Conservation (phyloP, 1,140 invertebrate genomes). For the Drosophila repletoides region DNA sequence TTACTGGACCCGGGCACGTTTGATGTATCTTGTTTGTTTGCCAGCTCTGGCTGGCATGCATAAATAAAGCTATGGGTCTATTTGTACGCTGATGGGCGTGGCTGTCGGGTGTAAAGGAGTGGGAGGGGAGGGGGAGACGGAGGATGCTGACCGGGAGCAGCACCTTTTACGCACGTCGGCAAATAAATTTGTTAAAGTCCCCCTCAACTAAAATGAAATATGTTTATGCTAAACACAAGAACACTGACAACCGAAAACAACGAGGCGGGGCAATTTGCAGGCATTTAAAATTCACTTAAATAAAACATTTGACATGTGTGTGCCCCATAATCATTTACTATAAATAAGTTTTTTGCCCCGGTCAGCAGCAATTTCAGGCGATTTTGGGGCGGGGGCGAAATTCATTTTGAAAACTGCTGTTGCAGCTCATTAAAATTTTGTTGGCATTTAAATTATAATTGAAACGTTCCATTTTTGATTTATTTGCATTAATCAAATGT, state of each 20-base stretch:
- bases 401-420: slow-evolving; percentile 12
- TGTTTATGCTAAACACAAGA: slow-evolving; percentile 50
- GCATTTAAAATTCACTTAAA: slow-evolving; percentile 73
- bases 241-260: slow-evolving; percentile 35
- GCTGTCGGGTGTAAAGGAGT: too few species aligned
- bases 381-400: not conserved
- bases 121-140: too few species aligned
- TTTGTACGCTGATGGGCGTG: slow-evolving; percentile 47
- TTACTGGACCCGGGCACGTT: slow-evolving; percentile 46
- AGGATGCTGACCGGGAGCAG: too few species aligned
- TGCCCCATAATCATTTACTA: slow-evolving; percentile 40
- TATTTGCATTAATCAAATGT: slow-evolving; percentile 31
- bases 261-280: slow-evolving; percentile 43
- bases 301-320: slow-evolving; percentile 59
- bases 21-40: slow-evolving; percentile 51
- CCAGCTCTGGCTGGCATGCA: slow-evolving; percentile 39
- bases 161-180: slow-evolving; percentile 46
- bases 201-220: slow-evolving; percentile 72
- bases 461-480: slow-evolving; percentile 24
- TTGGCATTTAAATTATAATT: slow-evolving; percentile 28
- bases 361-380: slow-evolving; percentile 3
- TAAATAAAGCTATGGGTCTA: slow-evolving; percentile 58
- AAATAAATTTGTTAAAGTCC: slow-evolving; percentile 70
- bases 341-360: slow-evolving; percentile 30
- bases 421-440: slow-evolving; percentile 41